These are phyloP conservation scores for Pilophorus perplexus DNA, from an alignment of 2,888 invertebrate species.

Conservation along the genomic window DNA sequence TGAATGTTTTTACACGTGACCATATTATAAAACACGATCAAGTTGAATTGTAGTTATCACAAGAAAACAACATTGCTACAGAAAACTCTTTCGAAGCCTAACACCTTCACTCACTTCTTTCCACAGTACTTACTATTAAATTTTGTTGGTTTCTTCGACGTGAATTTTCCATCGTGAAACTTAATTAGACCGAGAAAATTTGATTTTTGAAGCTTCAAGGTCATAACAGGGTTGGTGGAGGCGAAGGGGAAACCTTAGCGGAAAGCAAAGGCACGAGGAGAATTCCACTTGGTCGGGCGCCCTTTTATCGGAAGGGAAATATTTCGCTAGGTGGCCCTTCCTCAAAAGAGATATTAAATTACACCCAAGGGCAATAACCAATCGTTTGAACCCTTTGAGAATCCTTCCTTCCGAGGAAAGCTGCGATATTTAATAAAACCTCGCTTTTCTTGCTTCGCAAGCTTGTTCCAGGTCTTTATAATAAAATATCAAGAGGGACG, in stretches of 20 bases:
- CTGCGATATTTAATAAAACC: slow-evolving; percentile 33
- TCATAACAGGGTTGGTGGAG: too few species aligned
- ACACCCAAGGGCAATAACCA: slow-evolving; percentile 30
- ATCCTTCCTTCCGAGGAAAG: background rate
- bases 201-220: too few species aligned
- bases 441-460: slow-evolving; percentile 2
- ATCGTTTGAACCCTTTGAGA: slow-evolving; percentile 37
- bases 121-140: too few species aligned
- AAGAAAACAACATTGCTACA: too few species aligned
- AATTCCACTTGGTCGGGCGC: slow-evolving; percentile 24
- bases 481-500: slow-evolving; percentile 19
- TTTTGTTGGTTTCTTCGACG: too few species aligned
- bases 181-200: too few species aligned
- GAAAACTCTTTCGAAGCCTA: too few species aligned
- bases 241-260: background rate
- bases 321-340: slow-evolving; percentile 24
- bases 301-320: slow-evolving; percentile 29
- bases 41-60: too few species aligned
- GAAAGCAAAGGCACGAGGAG: background rate
- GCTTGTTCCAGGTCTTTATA: slow-evolving; percentile 16
- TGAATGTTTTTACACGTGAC: too few species aligned
- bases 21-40: too few species aligned
- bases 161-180: too few species aligned
- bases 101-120: too few species aligned
- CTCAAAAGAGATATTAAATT: slow-evolving; percentile 37